Evolutionary conservation across 2,888 invertebrate species (phyloP), one percentile per base, ranked within the genome.

Genomic region (Corbicula japonica): DNA sequence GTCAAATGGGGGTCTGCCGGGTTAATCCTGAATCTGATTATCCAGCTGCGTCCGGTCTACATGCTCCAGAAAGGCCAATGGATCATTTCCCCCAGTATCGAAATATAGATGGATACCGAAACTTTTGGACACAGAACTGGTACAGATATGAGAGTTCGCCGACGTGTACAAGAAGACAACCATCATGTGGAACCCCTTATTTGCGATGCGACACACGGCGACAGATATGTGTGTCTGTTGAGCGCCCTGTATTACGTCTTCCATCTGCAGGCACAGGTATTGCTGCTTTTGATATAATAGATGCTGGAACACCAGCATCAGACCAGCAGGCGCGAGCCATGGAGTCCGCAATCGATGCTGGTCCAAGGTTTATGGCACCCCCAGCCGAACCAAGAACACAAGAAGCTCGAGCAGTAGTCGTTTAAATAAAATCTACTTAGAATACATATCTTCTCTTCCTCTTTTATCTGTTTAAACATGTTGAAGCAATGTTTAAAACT

Each of bases 141-240:
- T n/a, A n/a, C n/a, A n/a, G n/a, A n/a, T n/a, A n/a, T 60, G 76
- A 77, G n/a, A 41, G 78, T 0, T 44, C 82, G 10, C 87, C 87
- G 3, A 54, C 50, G 1, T 88, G 87, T 71, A 62, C 79, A n/a
- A 66, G 44, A n/a, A n/a, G n/a, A n/a, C n/a, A n/a, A 8, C 76
- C 80, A 41, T 76, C 65, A 61, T 76, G 76, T 28, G 44, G 62
- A 10, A 70, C 76, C 28, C 73, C 52, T 12, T 74, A 76, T 48
- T 44, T 83, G 8, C 18, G 35, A 18, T 83, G 83, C 38, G 71
- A 81, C 46, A 38, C 30, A 15, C n/a, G 12, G 18, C 35, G 54
- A 3, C 23, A 61, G 12, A 32, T 35, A 32, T 71, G 71, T 32
- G 54, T 71, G 18, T 62, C 71, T 4, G 28, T 38, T 8, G 12